Evolutionary conservation across 2,113 vertebrate species (phyloP).

Genomic region (Psittacus erithacus): DNA sequence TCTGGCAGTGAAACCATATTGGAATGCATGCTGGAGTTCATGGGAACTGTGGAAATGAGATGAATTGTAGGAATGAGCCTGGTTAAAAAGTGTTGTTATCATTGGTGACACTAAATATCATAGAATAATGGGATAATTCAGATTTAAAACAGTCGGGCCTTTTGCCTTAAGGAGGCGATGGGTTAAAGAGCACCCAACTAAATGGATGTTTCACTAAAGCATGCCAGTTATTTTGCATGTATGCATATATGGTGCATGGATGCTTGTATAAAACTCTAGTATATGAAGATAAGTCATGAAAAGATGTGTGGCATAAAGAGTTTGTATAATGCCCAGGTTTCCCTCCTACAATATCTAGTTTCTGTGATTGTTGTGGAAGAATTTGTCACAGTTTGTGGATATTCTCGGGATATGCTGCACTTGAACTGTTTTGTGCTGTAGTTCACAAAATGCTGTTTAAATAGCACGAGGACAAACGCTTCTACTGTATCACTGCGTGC

Average conservation of each 20-base stretch:
- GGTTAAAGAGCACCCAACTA: background rate
- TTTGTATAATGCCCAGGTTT: background rate
- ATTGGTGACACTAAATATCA: slow-evolving; percentile 25
- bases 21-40: slow-evolving; percentile 12
- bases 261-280: background rate
- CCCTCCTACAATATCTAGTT: background rate
- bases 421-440: background rate
- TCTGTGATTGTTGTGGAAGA: background rate
- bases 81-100: background rate
- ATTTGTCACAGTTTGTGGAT: background rate
- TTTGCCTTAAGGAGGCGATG: background rate
- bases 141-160: background rate
- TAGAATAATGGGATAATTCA: background rate
- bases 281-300: background rate
- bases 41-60: slow-evolving; percentile 25
- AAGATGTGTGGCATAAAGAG: background rate
- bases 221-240: background rate
- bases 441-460: background rate
- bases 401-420: background rate
- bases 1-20: slow-evolving; percentile 23
- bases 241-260: background rate
- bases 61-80: slow-evolving; percentile 14
- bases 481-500: background rate
- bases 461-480: background rate
- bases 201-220: background rate